A percentile compares a stretch with the other conserved stretches of the same genome.
phyloP scores from a whole-genome alignment of 2,113 vertebrate species.

The Rhabdomys dilectus region DNA sequence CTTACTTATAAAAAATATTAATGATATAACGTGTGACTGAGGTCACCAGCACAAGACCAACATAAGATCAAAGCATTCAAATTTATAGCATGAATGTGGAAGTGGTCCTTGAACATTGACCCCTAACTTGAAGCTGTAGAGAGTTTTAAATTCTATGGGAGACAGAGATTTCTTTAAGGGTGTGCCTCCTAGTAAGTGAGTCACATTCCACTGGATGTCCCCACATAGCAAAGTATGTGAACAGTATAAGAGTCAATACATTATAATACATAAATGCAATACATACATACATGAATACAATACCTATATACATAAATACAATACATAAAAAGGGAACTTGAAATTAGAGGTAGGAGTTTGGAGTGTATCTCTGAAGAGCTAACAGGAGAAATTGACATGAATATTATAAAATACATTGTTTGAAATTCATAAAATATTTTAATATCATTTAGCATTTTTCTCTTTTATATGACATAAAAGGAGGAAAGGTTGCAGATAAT shows the following conservation, averaged over 20 bases:
- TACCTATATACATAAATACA: no score
- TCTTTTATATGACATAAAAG: background rate
- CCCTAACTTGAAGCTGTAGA: background rate
- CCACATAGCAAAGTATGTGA: background rate
- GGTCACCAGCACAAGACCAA: no score
- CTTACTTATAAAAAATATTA: background rate
- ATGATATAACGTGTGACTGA: background rate
- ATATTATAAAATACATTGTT: background rate
- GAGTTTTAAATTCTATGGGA: background rate
- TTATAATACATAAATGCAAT: no score
- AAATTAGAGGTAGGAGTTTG: background rate
- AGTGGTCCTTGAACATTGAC: background rate
- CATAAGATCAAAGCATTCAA: background rate
- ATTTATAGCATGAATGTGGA: background rate
- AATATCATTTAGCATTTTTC: background rate
- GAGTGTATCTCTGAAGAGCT: background rate
- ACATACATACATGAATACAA: no score
- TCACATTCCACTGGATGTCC: background rate
- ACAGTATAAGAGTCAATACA: background rate
- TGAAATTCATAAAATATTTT: background rate
- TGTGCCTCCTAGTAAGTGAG: background rate
- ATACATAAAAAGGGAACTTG: background rate
- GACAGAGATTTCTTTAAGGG: background rate
- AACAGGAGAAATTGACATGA: background rate
- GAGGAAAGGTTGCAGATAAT: background rate